A percentile compares a stretch with the other conserved stretches of the same genome.
phyloP scores from a whole-genome alignment of 2,113 vertebrate genomes.

The Leptodactylus fuscus region DNA sequence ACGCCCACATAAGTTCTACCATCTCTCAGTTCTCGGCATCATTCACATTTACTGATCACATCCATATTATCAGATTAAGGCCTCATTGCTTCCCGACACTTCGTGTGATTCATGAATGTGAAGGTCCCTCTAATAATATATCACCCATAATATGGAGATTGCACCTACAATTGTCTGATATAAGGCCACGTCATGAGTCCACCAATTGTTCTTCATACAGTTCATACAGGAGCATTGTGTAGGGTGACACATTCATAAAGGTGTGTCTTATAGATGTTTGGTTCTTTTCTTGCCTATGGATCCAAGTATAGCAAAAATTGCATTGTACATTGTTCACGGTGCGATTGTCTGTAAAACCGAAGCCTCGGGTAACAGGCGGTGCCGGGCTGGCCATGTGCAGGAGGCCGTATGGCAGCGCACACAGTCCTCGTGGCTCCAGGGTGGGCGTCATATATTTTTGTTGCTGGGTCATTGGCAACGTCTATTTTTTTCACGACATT shows the following conservation, averaged over 20 bases:
- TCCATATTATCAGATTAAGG: constrained; percentile 14
- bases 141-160: not conserved
- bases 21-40: not conserved
- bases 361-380: not conserved
- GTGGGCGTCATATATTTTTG: too few species aligned
- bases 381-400: not conserved
- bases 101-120: constrained; percentile 2
- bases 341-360: not conserved
- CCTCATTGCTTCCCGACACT: not conserved
- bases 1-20: not conserved
- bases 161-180: not conserved
- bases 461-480: too few species aligned
- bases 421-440: not conserved
- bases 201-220: not conserved
- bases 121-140: not conserved
- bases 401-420: not conserved
- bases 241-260: not conserved
- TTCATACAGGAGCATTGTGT: not conserved
- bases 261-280: not conserved
- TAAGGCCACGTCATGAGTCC: not conserved
- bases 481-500: too few species aligned
- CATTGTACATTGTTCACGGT: not conserved
- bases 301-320: not conserved
- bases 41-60: not conserved
- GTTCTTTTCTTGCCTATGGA: not conserved